A percentile compares a stretch with the other conserved stretches of the same genome.
phyloP scores from a whole-genome alignment of 2,113 vertebrate species.

The Sitta europaea region DNA sequence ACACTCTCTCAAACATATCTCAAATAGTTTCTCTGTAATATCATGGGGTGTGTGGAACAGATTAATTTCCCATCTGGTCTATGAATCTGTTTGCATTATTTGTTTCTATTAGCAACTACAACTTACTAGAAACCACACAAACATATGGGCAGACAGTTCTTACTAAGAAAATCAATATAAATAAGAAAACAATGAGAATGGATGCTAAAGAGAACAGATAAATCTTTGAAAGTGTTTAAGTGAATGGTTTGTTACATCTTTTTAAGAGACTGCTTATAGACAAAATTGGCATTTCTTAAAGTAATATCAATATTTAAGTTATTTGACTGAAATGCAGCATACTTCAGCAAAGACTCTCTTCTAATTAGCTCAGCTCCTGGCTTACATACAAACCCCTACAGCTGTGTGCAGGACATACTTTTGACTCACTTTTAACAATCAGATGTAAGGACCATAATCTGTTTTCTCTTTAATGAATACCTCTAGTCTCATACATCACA shows the following conservation, averaged over 20 bases:
- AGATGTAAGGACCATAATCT: not conserved
- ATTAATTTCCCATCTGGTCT: conserved; percentile 51
- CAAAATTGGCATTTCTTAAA: not conserved
- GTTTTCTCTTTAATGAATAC: not conserved
- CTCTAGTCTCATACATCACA: not conserved
- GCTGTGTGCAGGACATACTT: not conserved
- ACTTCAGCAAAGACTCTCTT: not conserved
- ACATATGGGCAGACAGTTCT: not conserved
- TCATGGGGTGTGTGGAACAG: conserved; percentile 13
- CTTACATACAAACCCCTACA: not conserved
- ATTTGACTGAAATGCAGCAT: not conserved
- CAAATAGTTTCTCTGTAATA: conserved; percentile 55
- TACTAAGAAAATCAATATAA: not conserved
- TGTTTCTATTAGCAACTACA: conserved; percentile 63
- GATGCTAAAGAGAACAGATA: not conserved
- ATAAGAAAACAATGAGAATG: not conserved
- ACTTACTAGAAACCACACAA: conserved; percentile 2
- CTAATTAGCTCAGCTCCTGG: not conserved
- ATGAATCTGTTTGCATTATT: conserved; percentile 56
- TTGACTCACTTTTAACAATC: not conserved
- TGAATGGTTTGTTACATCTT: not conserved
- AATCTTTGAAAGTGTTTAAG: not conserved
- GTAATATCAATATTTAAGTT: not conserved
- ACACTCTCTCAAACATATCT: not conserved
- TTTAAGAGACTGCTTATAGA: not conserved